Base-by-base conservation (phyloP, 1,140 invertebrate genomes). In the Heliconius eleuchia region DNA sequence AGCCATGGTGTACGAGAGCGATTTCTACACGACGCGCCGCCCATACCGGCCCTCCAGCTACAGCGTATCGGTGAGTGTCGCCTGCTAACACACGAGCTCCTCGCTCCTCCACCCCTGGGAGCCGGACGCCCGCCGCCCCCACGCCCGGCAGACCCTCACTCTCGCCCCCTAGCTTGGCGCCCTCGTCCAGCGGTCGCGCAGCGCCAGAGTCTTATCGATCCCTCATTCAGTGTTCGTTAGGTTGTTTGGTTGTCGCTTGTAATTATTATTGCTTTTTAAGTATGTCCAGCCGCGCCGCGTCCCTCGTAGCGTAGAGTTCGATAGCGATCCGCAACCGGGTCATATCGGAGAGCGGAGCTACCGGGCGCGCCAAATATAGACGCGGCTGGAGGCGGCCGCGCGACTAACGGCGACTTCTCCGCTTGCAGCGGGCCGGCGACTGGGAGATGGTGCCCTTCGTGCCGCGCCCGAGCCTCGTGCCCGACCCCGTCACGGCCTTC, bases 1-100 rank as follows among this genome's bases (percentile, higher is more conserved):
- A 95, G 96, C 96, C 92, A 98, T 98, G 97, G 97, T 98, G 95
- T 98, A 98, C 97, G 97, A 97, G 95, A 97, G 96, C 95, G 97
- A 98, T 95, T 98, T 98, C 95, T 97, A 97, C 95, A 98, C 97
- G 86, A 97, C 96, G 92, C 96, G 97, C 95, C 96, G 97, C 95
- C 97, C 97, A 74, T 95, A 96, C 88, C 94, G 96, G 90, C 97
- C 97, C 84, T 95, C 96, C 86, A 96, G 96, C 87, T 97, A 97
- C 88, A 97, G 96, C 90, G 95, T 97, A 82, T 96, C 97, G 97
- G 97, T 97, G 95, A 97, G 97, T 96, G 76, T 81, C 81, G 85
- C 86, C 86, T 88, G 87, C 86, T 89, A 88, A 89, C 90, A 86
- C 87, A 71, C 86, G 88, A 89, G 89, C 84, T 88, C 90, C 90